Conservation (phyloP, 2,113 vertebrate species). For the Eudyptes chrysolophus region DNA sequence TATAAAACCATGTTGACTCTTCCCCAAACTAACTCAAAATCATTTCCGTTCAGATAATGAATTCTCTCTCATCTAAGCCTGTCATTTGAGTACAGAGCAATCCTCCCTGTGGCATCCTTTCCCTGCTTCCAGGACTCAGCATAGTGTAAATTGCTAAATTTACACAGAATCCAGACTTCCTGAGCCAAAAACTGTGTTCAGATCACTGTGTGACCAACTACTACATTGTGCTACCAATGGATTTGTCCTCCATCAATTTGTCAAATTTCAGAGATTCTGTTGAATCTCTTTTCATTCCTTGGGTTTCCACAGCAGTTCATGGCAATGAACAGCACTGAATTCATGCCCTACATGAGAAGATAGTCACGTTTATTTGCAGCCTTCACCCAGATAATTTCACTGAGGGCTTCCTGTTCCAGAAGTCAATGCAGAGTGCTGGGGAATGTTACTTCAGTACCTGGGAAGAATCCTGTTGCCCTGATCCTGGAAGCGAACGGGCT, state of each 20-base stretch:
- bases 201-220: conserved; percentile 29
- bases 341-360: neutral
- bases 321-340: neutral
- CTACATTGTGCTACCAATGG: neutral
- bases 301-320: neutral
- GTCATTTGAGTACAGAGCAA: neutral
- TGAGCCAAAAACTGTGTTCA: neutral
- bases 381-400: neutral
- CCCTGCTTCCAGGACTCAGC: neutral
- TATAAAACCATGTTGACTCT: neutral
- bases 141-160: neutral
- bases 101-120: neutral
- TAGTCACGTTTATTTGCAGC: neutral
- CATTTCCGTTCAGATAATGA: neutral
- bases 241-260: neutral
- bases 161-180: neutral
- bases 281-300: neutral
- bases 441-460: neutral
- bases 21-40: neutral
- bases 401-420: neutral
- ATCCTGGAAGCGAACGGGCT: rapidly evolving
- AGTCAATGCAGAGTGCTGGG: neutral
- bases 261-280: neutral
- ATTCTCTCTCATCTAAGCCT: neutral
- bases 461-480: neutral